These are phyloP conservation scores for Romanomermis culicivorax DNA, from an alignment of 2,888 invertebrate species.

Conservation along the genomic window DNA sequence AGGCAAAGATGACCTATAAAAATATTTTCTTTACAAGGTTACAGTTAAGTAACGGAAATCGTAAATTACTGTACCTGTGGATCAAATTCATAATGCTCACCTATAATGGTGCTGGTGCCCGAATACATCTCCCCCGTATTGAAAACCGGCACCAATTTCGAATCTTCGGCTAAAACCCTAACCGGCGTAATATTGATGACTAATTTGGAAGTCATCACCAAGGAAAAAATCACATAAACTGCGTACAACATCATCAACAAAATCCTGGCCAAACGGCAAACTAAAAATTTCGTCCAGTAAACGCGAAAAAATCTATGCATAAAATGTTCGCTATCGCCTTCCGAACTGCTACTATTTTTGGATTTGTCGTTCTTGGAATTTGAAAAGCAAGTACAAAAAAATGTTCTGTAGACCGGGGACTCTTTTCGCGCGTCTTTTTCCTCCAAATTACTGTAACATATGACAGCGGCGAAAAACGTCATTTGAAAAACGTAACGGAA, in stretches of 20 bases:
- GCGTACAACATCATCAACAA: not conserved
- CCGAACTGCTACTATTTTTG: too few species aligned
- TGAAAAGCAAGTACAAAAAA: too few species aligned
- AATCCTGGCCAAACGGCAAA: not conserved
- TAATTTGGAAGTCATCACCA: not conserved
- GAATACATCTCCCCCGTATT: not conserved
- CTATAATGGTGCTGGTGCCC: not conserved
- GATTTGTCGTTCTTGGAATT: too few species aligned
- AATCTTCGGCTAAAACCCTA: not conserved
- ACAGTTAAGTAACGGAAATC: too few species aligned
- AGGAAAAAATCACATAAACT: not conserved
- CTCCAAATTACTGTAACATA: too few species aligned
- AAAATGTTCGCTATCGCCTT: not conserved
- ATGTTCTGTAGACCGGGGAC: too few species aligned
- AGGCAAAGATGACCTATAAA: too few species aligned
- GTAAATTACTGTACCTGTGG: too few species aligned
- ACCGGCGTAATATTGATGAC: not conserved
- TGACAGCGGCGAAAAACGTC: constrained; percentile 4
- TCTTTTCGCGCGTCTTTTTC: too few species aligned
- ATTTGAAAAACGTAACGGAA: constrained; percentile 4
- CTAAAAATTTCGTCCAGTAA: not conserved
- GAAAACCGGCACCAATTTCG: not conserved
- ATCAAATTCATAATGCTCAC: not conserved
- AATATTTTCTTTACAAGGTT: too few species aligned
- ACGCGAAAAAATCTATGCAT: not conserved